Conservation (phyloP, 92 coral and sea anemone genomes). For the Zoanthus sociatus region DNA sequence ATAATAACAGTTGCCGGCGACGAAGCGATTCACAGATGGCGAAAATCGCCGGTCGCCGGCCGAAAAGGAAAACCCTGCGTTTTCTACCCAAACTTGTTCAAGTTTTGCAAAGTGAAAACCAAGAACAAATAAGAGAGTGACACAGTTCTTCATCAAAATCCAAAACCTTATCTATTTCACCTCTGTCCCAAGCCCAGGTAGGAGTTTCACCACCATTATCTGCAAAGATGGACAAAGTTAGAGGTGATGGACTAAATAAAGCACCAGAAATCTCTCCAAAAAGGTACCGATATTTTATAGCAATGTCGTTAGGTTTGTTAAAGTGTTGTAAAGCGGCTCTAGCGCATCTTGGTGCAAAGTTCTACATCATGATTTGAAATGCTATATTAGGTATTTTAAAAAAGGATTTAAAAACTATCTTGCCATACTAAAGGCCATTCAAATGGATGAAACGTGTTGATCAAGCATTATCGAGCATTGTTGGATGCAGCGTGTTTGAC, state of each 20-base stretch:
- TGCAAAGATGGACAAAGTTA: not conserved
- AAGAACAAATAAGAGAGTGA: slow-evolving; percentile 10
- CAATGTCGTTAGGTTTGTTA: not conserved
- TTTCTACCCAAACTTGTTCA: slow-evolving; percentile 4
- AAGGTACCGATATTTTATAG: slow-evolving; percentile 9
- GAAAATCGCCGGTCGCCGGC: no score
- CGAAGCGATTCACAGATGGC: no score
- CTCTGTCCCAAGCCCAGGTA: not conserved
- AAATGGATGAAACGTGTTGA: no score
- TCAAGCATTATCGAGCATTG: no score
- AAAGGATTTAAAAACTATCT: no score
- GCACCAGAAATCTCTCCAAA: not conserved
- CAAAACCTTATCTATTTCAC: not conserved
- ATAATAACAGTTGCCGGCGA: no score
- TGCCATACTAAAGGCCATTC: no score
- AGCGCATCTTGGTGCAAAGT: not conserved
- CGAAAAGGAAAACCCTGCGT: no score
- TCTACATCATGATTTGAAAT: no score
- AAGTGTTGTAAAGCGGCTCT: not conserved
- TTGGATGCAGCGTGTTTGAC: no score
- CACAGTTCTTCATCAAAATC: not conserved
- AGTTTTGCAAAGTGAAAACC: not conserved
- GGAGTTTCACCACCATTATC: not conserved
- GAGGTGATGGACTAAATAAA: not conserved
- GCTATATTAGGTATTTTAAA: no score